Base-by-base conservation (phyloP, 2,113 vertebrate genomes). In the Nothocercus julius region DNA sequence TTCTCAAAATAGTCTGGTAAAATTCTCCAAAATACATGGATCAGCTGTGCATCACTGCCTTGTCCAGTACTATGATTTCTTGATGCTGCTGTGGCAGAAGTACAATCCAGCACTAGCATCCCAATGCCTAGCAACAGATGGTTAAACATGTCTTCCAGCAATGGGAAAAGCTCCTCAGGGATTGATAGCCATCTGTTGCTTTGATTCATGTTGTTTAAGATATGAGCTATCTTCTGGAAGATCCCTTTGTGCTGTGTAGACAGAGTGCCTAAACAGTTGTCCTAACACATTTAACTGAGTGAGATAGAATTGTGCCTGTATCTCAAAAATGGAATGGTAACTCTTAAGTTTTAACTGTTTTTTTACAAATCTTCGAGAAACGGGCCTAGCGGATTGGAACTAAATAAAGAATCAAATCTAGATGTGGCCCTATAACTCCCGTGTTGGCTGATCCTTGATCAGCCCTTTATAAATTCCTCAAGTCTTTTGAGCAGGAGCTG, bases 71-170 rank as follows among this genome's bases (percentile, higher is more conserved):
- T 68, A 8, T 44, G 11, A 15, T 67, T 67, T 56, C 22, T 76
- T 81, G 24, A 5, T 72, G 34, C 49, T 70, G 47, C 45, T 0
- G 0, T 53, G 47, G 9, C 22, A 73, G 59, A 91, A 56, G 69
- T n/a, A 53, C 3, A 32, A 82, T 30, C 40, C 69, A 7, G 24
- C 32, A 18, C 14, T 70, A 73, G 19, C 34, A 53, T 28, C 32
- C 0, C 0, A 85, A 70, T 87, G 38, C 40, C 76, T 61, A 58
- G 16, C 19, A 68, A 5, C 45, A 56, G 24, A 14, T 69, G 21
- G 9, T 69, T 68, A 85, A 91, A 82, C 2, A 53, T 81, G 8
- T 61, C 38, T 91, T 82, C 28, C n/a, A 66, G 24, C 51, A 4
- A 4, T n/a, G 6, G 42, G 10, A 69, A 82, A 72, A 72, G 4